Percentiles rank a stretch among this genome's conserved stretches.
Evolutionary conservation across 2,113 vertebrate genomes (phyloP).

Genomic region (Pachypanchax playfairii): DNA sequence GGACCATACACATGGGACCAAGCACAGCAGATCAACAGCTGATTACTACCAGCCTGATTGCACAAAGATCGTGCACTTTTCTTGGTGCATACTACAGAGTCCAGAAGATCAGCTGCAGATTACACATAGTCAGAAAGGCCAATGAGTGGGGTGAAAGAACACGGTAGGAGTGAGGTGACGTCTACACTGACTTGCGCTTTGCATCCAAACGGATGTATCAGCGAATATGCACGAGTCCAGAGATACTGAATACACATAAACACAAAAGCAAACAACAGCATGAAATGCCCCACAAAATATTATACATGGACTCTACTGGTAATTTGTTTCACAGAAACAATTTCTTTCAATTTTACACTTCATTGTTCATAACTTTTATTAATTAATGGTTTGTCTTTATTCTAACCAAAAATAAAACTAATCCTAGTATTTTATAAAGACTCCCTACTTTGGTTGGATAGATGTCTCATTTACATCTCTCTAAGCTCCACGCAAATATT

Average conservation of each 20-base stretch:
- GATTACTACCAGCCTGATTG: slow-evolving; percentile 63
- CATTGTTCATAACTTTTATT: background rate
- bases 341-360: background rate
- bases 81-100: slow-evolving; percentile 47
- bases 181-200: slow-evolving; percentile 37
- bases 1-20: slow-evolving; percentile 31
- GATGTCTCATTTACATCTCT: background rate
- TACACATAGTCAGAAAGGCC: slow-evolving; percentile 55
- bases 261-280: background rate
- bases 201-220: background rate
- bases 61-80: slow-evolving; percentile 48
- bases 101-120: slow-evolving; percentile 55
- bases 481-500: background rate
- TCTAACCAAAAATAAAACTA: background rate
- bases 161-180: slow-evolving; percentile 30
- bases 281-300: background rate
- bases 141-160: slow-evolving; percentile 57
- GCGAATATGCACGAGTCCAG: background rate
- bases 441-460: background rate
- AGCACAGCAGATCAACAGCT: slow-evolving; percentile 60
- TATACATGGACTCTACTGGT: background rate
- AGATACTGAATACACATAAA: background rate
- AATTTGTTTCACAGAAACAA: background rate
- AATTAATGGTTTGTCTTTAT: background rate
- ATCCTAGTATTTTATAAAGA: background rate